Evolutionary conservation across 1,140 invertebrate species (phyloP).

Genomic region (Metaphire vulgaris): DNA sequence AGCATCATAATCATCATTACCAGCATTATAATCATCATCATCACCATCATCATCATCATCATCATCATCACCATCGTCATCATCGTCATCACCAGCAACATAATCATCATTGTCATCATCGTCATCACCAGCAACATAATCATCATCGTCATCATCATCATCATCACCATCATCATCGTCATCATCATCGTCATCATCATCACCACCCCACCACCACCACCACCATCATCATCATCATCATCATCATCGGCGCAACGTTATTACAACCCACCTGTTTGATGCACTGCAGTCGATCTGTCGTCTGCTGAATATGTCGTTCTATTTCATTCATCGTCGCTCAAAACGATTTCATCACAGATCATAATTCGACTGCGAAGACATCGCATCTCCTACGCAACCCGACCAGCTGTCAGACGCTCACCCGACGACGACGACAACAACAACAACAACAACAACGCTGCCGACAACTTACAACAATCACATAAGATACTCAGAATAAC

Average conservation of each 20-base stretch:
- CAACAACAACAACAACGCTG: no score
- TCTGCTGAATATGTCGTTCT: constrained; percentile 47
- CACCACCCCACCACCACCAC: neutral
- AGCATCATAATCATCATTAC: neutral
- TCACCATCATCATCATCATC: constrained; percentile 1
- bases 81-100: neutral
- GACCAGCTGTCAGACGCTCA: no score
- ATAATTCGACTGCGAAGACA: no score
- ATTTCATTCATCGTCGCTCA: constrained; percentile 36
- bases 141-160: neutral
- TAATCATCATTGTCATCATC: neutral
- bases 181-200: neutral
- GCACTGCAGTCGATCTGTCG: constrained; percentile 43
- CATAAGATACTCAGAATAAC: no score
- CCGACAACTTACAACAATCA: no score
- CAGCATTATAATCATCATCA: neutral
- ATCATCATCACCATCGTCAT: neutral
- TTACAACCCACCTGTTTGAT: constrained; percentile 42
- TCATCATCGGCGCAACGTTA: neutral
- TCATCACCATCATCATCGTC: neutral
- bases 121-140: neutral
- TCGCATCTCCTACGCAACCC: no score
- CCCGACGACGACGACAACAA: no score
- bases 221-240: neutral
- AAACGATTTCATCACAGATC: no score